Evolutionary conservation across 2,113 vertebrate genomes (phyloP), one percentile per base, ranked within the genome.

Genomic region (Charadrius vociferus): DNA sequence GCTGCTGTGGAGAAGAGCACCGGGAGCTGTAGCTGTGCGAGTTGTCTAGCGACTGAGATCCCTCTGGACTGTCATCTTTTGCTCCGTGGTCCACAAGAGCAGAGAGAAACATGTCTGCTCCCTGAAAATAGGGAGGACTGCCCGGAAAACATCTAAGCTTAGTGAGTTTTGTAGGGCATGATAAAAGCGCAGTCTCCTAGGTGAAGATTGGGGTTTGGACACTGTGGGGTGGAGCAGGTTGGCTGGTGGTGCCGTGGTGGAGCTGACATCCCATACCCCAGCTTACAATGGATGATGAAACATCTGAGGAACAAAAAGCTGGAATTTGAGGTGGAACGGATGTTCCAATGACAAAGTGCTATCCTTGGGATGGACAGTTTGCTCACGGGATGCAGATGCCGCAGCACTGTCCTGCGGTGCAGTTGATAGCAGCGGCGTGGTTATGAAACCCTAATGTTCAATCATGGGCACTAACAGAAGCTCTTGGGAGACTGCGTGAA

Each of bases 221-320:
- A 3, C 66, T 3, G 0, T 3, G 66, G 20, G 36, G 8, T 77
- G 55, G 45, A 37, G 19, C 26, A 23, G 41, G 14, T 23, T 50
- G 79, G 24, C 39, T 34, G 58, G 11, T 14, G 14, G 21, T 3
- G 19, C 83, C 24, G 41, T 5, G 71, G 2, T 24, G 22, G 55
- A 22, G 26, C 12, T 56, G 77, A 5, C 20, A 4, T 14, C 66
- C 63, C 67, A 6, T 1, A 49, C 12, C 56, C 19, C 53, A 59
- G 24, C 19, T 39, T 56, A 2, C 73, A 43, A 17, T 0, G 0
- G 10, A 10, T 16, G 30, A 1, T 41, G 59, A 22, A n/a, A 41
- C 17, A n/a, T 14, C 62, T 10, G 9, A 67, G 55, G 86, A 45
- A n/a, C 5, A 59, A 59, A 83, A 50, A 47, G 12, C 53, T 91